Evolutionary conservation across 2,797 vertebrate genomes (phyloP), one percentile per base, ranked within the genome.

Genomic region (Vultur gryphus): DNA sequence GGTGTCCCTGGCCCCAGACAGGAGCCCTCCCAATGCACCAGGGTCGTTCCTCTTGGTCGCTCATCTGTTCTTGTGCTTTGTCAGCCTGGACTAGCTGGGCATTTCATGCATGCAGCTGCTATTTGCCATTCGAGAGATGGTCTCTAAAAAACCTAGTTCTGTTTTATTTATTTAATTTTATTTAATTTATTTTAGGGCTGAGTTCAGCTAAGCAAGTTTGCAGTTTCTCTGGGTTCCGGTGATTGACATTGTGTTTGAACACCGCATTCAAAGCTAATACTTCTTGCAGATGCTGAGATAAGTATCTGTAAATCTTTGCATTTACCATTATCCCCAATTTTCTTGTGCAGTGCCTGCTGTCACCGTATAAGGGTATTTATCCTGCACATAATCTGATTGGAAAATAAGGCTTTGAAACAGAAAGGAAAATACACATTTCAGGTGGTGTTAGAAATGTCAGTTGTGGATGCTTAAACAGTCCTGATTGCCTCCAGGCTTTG

Each of bases 301-400:
- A 97, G 91, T 96, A 93, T 97, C 95, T 93, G 91, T 96, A 97
- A 96, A 95, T 97, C 96, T 96, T 96, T 96, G 94, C 94, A 91
- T 96, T 97, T 96, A 89, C 96, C 81, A 83, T 97, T 96, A 97
- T 97, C 95, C 94, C 94, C 88, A 96, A 95, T 96, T 97, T 97
- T 96, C 96, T 95, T 96, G 84, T 97, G 94, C 94, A 79, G 57
- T 95, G 91, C 96, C 93, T 97, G 93, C 95, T 97, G 92, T 96
- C 94, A 96, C 80, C 1, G 5, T 90, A n/a, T 91, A 94, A 94
- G 92, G 89, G 61, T 96, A 95, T 97, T 96, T 97, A 95, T 96
- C 90, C 90, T 93, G 73, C 84, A 76, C 85, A 52, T 95, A 97
- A 97, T 96, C 95, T 97, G 93, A 95, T 95, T 96, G 96, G 71